Conservation (phyloP, 2,113 vertebrate species). For the Manacus vitellinus region DNA sequence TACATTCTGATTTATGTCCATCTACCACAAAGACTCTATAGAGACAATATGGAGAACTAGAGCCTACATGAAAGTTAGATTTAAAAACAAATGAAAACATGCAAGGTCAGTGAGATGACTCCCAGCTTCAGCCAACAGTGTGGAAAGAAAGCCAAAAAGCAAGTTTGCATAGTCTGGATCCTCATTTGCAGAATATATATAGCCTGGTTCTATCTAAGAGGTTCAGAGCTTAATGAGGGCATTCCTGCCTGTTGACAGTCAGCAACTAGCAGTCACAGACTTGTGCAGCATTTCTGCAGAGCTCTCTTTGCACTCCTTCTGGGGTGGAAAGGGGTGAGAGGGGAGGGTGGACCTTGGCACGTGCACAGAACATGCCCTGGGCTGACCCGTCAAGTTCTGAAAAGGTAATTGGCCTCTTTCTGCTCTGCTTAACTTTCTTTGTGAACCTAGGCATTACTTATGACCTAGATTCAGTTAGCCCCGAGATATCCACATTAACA, state of each 20-base stretch:
- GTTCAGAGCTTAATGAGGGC: background rate
- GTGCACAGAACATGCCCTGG: background rate
- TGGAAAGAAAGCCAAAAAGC: background rate
- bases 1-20: background rate
- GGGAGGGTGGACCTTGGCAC: background rate
- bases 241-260: background rate
- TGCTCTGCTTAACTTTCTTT: constrained; percentile 43
- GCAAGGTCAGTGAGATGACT: background rate
- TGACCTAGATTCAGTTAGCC: constrained; percentile 9
- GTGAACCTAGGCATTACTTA: background rate
- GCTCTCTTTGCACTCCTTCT: background rate
- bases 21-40: background rate
- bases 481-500: background rate
- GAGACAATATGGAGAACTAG: background rate
- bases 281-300: background rate
- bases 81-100: background rate
- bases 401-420: constrained; percentile 44
- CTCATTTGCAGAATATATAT: background rate
- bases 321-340: background rate
- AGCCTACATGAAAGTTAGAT: background rate
- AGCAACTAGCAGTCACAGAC: background rate
- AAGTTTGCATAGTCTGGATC: background rate
- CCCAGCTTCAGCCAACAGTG: background rate
- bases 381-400: background rate
- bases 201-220: background rate